These are phyloP conservation scores for Tribolium castaneum DNA, from an alignment of 1,140 invertebrate genomes.

Conservation along the genomic window DNA sequence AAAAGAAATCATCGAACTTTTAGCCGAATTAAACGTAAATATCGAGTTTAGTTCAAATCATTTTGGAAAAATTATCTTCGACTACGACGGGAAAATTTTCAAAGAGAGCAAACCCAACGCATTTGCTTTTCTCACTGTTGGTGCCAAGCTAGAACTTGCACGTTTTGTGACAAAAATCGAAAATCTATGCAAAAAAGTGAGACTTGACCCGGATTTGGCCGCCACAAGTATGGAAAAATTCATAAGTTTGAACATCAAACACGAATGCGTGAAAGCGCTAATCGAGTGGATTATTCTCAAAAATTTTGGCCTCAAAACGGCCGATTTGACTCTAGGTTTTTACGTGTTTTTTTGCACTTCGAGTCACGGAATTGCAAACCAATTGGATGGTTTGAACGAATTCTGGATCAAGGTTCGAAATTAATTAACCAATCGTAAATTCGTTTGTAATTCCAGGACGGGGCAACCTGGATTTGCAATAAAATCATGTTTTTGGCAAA, in stretches of 20 bases:
- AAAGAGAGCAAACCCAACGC: not conserved
- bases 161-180: not conserved
- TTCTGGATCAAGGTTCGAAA: not conserved
- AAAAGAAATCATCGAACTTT: constrained; percentile 10
- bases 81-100: not conserved
- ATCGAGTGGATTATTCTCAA: constrained; percentile 9
- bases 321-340: constrained; percentile 12
- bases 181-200: not conserved
- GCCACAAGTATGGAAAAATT: constrained; percentile 16
- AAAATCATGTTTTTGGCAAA: not conserved
- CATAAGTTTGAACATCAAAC: constrained; percentile 8
- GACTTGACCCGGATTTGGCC: not conserved
- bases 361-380: constrained; percentile 31
- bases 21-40: not conserved
- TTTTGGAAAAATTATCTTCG: not conserved
- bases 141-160: not conserved
- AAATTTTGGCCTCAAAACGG: constrained; percentile 16
- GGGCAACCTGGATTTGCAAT: constrained; percentile 18
- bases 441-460: not conserved
- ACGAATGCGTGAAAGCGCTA: not conserved
- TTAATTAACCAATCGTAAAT: not conserved
- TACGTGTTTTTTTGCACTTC: constrained; percentile 41
- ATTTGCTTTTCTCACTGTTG: not conserved
- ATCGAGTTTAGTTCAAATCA: not conserved
- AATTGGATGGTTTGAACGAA: not conserved